Evolutionary conservation across 2,888 invertebrate species (phyloP), one percentile per base, ranked within the genome.

Genomic region (Penaeus monodon): DNA sequence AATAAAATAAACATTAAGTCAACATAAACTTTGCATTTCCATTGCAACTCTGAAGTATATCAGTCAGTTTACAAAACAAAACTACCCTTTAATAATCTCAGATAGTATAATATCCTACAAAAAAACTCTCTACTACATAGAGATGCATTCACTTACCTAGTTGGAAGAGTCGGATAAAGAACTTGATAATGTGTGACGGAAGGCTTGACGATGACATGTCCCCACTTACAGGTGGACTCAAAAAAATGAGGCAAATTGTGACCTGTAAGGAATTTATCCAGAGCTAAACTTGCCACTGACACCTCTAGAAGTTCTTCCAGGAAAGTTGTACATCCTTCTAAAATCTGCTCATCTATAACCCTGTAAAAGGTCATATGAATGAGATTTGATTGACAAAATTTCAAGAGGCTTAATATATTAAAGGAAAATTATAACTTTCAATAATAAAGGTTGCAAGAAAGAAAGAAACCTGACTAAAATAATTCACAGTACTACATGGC

Each of bases 261-360:
- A 88, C 80, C 91, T 29, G 92, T 90, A 91, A 97, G 97, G 91
- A 97, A 97, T 86, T 94, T 94, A 91, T 97, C 96, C 91, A 97
- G 94, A 0, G 98, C 97, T 91, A 95, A n/a, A 94, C 89, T 96
- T 94, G 0, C 97, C 97, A 0, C 94, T 0, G 96, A 94, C 89
- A 96, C 96, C 84, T 97, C 97, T 38, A 98, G 92, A 90, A 97
- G 95, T 91, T 95, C 95, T 92, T 97, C 97, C 95, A 98, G 96
- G 91, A 97, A 97, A 91, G 95, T 96, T 38, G 97, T 93, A 93
- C 96, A 94, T 90, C 95, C 94, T 89, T 94, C 94, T 73, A 95
- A 91, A 79, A 94, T 94, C 90, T 94, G 94, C 90, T 95, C 95
- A 91, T 95, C 94, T 24, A 95, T 92, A 63, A 93, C 90, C 93